A percentile compares a stretch with the other conserved stretches of the same genome.
Conservation (phyloP, 2,797 vertebrate genomes). For the Coreius guichenoti region DNA sequence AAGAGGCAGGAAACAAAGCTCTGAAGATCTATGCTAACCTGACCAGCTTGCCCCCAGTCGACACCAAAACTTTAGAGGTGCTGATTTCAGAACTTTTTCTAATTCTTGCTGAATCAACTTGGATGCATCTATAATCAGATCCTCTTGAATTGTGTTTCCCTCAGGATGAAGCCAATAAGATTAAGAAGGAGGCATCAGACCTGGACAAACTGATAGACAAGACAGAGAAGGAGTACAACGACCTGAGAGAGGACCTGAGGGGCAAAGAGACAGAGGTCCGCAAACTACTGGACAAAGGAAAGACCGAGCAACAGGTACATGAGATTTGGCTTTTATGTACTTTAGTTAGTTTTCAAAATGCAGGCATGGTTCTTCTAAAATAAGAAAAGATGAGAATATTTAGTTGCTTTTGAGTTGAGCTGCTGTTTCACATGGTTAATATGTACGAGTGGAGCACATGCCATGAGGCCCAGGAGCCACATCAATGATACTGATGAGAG, state of each 20-base stretch:
- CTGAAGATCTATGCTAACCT: slow-evolving; percentile 93
- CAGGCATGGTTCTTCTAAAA: neutral
- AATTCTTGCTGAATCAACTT: neutral
- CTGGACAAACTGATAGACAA: slow-evolving; percentile 90
- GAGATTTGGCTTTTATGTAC: neutral
- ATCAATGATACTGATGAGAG: slow-evolving; percentile 36
- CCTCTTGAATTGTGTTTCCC: neutral
- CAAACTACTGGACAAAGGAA: slow-evolving; percentile 93
- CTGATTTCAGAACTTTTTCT: neutral
- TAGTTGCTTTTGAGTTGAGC: neutral
- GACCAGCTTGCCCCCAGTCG: slow-evolving; percentile 83
- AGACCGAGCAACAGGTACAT: slow-evolving; percentile 92
- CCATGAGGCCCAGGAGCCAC: neutral
- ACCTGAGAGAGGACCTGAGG: slow-evolving; percentile 91
- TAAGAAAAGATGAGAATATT: slow-evolving; percentile 9
- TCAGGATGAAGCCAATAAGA: slow-evolving; percentile 90
- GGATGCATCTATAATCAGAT: neutral
- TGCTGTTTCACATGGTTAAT: neutral
- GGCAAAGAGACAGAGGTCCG: slow-evolving; percentile 91
- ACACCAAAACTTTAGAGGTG: slow-evolving; percentile 88
- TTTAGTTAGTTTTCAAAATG: neutral
- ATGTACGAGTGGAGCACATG: neutral
- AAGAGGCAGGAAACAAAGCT: slow-evolving; percentile 88
- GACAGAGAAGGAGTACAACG: slow-evolving; percentile 91
- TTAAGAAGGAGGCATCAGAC: slow-evolving; percentile 91